Percentiles rank a stretch among this genome's conserved stretches.
Evolutionary conservation across 2,113 vertebrate species (phyloP).

Genomic region (Ameiurus melas): DNA sequence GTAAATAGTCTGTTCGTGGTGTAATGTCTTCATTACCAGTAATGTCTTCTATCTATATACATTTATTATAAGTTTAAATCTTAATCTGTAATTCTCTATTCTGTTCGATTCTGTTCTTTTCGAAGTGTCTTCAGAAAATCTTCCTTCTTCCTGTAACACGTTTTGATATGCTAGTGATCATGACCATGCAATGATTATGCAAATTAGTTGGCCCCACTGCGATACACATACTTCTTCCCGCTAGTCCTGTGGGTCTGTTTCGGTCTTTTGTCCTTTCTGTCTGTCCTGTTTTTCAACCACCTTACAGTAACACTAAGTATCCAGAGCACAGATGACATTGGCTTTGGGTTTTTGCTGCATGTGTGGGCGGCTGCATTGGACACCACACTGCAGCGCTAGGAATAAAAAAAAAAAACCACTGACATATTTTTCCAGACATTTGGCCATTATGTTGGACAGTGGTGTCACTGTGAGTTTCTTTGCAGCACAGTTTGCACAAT

Average conservation of each 20-base stretch:
- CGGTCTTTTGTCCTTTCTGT: constrained; percentile 23
- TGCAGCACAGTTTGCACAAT: background rate
- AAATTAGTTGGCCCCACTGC: background rate
- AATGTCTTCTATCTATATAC: background rate
- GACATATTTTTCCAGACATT: constrained; percentile 34
- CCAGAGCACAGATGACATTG: constrained; percentile 35
- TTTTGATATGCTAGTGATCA: background rate
- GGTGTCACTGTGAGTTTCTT: background rate
- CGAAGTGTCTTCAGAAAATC: too few relatives aligned
- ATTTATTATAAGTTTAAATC: background rate
- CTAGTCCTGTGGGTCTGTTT: background rate
- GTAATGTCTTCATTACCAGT: background rate
- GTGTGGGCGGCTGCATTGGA: constrained; percentile 35
- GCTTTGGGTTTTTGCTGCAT: constrained; percentile 38
- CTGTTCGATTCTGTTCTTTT: background rate
- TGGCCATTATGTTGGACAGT: constrained; percentile 8
- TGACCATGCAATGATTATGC: background rate
- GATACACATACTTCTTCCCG: background rate
- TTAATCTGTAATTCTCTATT: background rate
- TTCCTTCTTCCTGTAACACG: background rate
- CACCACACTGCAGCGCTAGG: constrained; percentile 20
- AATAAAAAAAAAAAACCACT: constrained; percentile 15
- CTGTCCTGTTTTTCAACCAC: background rate
- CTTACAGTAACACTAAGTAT: constrained; percentile 3
- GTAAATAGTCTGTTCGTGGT: background rate